These are phyloP conservation scores for Spheniscus mendiculus DNA, from an alignment of 2,113 vertebrate species.

Conservation along the genomic window DNA sequence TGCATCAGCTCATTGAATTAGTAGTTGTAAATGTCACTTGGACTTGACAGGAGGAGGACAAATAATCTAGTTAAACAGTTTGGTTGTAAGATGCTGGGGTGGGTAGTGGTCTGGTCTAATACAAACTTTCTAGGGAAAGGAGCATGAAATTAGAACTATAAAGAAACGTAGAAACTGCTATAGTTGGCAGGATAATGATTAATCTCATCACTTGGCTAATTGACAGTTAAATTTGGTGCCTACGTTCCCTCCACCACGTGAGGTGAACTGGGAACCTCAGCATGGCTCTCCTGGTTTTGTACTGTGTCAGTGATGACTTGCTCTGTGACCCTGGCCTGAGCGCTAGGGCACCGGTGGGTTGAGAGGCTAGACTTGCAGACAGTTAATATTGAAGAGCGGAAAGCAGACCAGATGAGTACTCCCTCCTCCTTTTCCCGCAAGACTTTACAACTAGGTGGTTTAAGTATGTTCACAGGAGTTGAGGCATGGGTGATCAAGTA, in stretches of 20 bases:
- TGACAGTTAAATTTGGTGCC: background rate
- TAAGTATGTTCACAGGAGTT: background rate
- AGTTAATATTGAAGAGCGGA: background rate
- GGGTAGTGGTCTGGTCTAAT: background rate
- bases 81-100: background rate
- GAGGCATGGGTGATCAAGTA: background rate
- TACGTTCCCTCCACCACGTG: fast-evolving
- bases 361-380: background rate
- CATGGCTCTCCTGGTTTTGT: background rate
- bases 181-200: background rate
- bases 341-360: background rate
- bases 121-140: background rate
- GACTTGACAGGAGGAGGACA: background rate
- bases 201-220: background rate
- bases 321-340: background rate
- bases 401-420: background rate
- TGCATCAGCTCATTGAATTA: background rate
- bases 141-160: background rate
- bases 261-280: background rate
- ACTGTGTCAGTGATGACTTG: background rate
- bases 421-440: background rate
- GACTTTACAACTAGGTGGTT: background rate
- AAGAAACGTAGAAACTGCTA: background rate
- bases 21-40: background rate
- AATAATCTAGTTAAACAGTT: background rate